These are phyloP conservation scores for Nycticorax nycticorax DNA, from an alignment of 2,113 vertebrate genomes.

Conservation along the genomic window DNA sequence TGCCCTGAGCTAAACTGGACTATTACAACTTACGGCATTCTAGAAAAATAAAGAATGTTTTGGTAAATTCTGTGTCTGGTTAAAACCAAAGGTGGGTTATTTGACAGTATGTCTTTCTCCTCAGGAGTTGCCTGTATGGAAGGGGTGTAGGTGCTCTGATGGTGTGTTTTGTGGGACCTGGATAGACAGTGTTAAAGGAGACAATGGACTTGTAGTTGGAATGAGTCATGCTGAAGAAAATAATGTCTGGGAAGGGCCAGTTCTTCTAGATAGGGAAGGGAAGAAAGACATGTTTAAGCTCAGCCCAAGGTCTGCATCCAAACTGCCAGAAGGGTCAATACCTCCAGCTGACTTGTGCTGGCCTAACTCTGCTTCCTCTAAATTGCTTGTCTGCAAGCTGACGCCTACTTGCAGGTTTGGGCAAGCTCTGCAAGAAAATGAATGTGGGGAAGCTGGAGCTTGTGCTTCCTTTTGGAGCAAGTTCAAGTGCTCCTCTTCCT, in stretches of 20 bases:
- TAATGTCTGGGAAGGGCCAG: not conserved
- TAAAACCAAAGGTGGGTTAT: not conserved
- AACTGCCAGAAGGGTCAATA: slow-evolving; percentile 42
- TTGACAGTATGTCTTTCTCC: not conserved
- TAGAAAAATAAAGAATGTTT: not conserved
- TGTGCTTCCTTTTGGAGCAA: slow-evolving; percentile 39
- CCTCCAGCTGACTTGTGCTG: slow-evolving; percentile 12
- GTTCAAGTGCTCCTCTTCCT: slow-evolving; percentile 28
- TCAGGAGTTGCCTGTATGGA: not conserved
- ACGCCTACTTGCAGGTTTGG: slow-evolving; percentile 20
- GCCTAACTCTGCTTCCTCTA: slow-evolving; percentile 22
- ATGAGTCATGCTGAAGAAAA: not conserved
- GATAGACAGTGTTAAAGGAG: not conserved
- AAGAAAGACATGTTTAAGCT: slow-evolving; percentile 20
- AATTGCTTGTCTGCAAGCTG: slow-evolving; percentile 3
- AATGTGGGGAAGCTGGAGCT: slow-evolving; percentile 25
- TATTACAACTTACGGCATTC: not conserved
- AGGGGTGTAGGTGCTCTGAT: not conserved
- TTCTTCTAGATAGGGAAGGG: not conserved
- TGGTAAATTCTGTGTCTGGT: not conserved
- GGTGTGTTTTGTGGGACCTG: not conserved
- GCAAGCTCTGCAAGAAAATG: slow-evolving; percentile 25
- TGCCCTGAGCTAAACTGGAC: not conserved
- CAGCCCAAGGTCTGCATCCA: slow-evolving; percentile 7
- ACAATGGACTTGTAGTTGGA: not conserved